These are phyloP conservation scores for Leptinotarsa tumamoca DNA, from an alignment of 2,888 invertebrate species.

Conservation along the genomic window DNA sequence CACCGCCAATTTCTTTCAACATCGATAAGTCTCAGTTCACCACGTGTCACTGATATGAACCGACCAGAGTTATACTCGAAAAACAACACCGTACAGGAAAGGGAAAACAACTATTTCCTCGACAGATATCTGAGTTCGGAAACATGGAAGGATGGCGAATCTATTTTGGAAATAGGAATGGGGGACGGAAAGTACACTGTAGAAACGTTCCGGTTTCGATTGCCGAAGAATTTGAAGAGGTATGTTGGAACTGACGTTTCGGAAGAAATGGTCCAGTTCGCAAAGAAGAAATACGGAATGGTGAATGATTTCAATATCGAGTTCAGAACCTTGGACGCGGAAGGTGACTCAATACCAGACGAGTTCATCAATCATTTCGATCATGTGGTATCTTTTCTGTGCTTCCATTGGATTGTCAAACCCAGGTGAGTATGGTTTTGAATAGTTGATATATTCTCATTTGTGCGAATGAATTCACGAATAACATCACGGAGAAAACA, in stretches of 20 bases:
- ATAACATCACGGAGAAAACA: too few species aligned
- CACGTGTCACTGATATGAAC: not conserved
- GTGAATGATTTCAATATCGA: not conserved
- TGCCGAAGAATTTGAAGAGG: slow-evolving; percentile 28
- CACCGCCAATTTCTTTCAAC: too few species aligned
- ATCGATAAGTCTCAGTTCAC: not conserved
- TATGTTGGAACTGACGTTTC: slow-evolving; percentile 32
- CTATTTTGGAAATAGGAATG: slow-evolving; percentile 79
- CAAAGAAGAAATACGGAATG: not conserved
- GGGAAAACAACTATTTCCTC: slow-evolving; percentile 56
- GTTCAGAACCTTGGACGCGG: slow-evolving; percentile 22
- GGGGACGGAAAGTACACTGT: slow-evolving; percentile 79
- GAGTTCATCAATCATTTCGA: slow-evolving; percentile 12
- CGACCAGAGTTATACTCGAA: slow-evolving; percentile 31
- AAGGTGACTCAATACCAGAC: not conserved
- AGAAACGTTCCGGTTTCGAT: slow-evolving; percentile 15
- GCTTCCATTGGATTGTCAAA: not conserved
- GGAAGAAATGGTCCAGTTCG: slow-evolving; percentile 28
- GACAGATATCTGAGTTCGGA: slow-evolving; percentile 70
- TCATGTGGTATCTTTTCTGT: slow-evolving; percentile 7
- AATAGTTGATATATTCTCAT: too few species aligned
- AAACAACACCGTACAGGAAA: slow-evolving; percentile 10
- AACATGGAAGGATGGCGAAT: slow-evolving; percentile 63
- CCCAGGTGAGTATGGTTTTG: not conserved
- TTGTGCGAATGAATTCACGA: too few species aligned